Percentiles rank a stretch among this genome's conserved stretches.
Evolutionary conservation across 2,888 invertebrate species (phyloP).

Genomic region (Sthenelais limicola): DNA sequence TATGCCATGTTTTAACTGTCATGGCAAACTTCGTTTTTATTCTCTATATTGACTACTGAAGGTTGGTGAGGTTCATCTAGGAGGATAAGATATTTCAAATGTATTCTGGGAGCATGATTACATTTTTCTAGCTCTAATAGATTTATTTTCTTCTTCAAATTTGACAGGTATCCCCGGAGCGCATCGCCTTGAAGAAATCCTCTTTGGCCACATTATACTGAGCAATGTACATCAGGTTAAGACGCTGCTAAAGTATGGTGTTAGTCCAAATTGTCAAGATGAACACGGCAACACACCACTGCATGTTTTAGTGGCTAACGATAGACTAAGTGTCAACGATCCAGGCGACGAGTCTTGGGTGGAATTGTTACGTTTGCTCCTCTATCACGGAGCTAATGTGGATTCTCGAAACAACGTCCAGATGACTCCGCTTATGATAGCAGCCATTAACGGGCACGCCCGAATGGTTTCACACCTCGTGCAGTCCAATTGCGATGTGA

Average conservation of each 20-base stretch:
- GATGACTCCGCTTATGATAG: constrained; percentile 24
- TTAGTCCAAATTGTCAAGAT: constrained; percentile 26
- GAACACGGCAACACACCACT: constrained; percentile 30
- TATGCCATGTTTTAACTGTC: too few species aligned
- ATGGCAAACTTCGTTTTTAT: too few species aligned
- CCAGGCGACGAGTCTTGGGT: constrained; percentile 8
- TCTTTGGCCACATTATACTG: constrained; percentile 21
- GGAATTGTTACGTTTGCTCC: constrained; percentile 12
- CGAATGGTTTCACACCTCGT: constrained; percentile 4
- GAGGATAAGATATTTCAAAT: too few species aligned
- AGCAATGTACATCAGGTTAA: constrained; percentile 28
- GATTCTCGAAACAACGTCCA: constrained; percentile 4
- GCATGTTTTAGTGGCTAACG: constrained; percentile 1
- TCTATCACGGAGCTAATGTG: constrained; percentile 10
- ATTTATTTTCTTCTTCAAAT: not conserved
- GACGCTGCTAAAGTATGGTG: constrained; percentile 24
- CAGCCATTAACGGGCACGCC: constrained; percentile 7
- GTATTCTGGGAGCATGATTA: too few species aligned
- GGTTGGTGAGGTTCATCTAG: too few species aligned
- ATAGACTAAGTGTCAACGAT: not conserved
- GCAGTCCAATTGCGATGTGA: constrained; percentile 12
- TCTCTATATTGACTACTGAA: too few species aligned
- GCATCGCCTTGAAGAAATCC: constrained; percentile 16
- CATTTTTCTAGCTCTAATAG: not conserved
- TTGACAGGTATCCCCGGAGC: constrained; percentile 15